Evolutionary conservation across 2,113 vertebrate species (phyloP).

Genomic region (Macrotis lagotis): DNA sequence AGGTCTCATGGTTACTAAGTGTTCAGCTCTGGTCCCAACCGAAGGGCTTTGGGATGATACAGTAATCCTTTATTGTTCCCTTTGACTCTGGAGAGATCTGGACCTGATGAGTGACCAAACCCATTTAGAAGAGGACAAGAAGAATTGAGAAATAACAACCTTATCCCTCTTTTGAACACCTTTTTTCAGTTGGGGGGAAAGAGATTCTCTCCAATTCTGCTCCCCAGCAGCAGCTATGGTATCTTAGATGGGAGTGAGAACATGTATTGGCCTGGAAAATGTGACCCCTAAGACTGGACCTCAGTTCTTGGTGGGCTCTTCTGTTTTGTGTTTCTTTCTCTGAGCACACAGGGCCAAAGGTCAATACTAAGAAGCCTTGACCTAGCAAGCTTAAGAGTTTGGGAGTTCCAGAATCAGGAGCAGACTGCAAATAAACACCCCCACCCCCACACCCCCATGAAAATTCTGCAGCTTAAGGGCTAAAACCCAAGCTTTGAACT

Average conservation of each 20-base stretch:
- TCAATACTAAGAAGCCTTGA: not conserved
- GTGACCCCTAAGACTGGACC: not conserved
- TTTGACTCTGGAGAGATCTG: not conserved
- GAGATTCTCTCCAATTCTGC: not conserved
- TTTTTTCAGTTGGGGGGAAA: not conserved
- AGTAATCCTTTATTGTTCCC: not conserved
- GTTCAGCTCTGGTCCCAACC: not conserved
- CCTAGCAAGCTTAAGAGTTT: not conserved
- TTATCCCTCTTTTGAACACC: too few species aligned
- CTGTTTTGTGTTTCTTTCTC: not conserved
- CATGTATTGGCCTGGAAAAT: not conserved
- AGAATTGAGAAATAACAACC: too few species aligned
- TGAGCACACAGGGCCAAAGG: not conserved
- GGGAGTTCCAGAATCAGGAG: too few species aligned
- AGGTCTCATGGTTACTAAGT: not conserved
- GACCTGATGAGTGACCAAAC: not conserved
- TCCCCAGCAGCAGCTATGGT: not conserved
- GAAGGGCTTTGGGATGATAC: too few species aligned
- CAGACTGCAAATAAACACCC: too few species aligned
- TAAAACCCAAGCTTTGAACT: not conserved
- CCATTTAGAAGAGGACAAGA: too few species aligned
- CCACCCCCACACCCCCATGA: too few species aligned
- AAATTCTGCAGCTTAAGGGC: not conserved
- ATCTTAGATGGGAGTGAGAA: not conserved
- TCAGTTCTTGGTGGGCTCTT: not conserved